These are phyloP conservation scores for Karalla daura DNA, from an alignment of 2,797 vertebrate genomes.

Conservation along the genomic window DNA sequence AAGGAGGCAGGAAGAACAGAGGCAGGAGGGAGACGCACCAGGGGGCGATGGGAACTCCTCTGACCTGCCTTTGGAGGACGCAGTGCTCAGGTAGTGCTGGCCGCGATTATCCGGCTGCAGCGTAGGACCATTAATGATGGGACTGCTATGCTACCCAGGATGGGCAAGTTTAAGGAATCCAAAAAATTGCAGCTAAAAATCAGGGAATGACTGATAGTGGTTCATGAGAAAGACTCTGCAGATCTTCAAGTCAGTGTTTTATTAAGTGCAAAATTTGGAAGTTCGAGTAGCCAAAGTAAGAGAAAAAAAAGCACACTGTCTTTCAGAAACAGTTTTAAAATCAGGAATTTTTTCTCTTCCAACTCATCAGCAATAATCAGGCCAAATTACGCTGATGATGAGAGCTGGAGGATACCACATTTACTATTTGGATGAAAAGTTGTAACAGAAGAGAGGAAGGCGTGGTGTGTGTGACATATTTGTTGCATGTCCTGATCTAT, in stretches of 20 bases:
- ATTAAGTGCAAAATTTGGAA: neutral
- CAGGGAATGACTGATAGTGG: neutral
- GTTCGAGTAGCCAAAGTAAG: neutral
- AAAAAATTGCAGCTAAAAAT: constrained; percentile 1
- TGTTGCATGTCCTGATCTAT: neutral
- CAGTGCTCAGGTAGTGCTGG: constrained; percentile 63
- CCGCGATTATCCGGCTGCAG: constrained; percentile 59
- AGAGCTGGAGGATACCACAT: neutral
- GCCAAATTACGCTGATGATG: constrained; percentile 13
- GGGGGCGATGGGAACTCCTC: constrained; percentile 72
- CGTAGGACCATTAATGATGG: constrained; percentile 69
- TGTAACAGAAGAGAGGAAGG: neutral
- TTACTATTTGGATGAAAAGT: neutral
- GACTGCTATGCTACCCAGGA: constrained; percentile 51
- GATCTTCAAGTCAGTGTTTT: neutral
- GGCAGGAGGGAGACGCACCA: constrained; percentile 67
- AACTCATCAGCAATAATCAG: constrained; percentile 18
- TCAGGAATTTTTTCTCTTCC: neutral
- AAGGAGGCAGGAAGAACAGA: constrained; percentile 77
- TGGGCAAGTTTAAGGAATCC: constrained; percentile 22
- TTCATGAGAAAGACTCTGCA: neutral
- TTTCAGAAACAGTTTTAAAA: neutral
- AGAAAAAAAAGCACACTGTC: neutral
- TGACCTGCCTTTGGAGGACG: constrained; percentile 72
- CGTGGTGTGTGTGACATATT: neutral